Percentiles rank a stretch among this genome's conserved stretches.
These are phyloP conservation scores for Chelidonichthys spinosus DNA, from an alignment of 2,797 vertebrate species.

Conservation along the genomic window DNA sequence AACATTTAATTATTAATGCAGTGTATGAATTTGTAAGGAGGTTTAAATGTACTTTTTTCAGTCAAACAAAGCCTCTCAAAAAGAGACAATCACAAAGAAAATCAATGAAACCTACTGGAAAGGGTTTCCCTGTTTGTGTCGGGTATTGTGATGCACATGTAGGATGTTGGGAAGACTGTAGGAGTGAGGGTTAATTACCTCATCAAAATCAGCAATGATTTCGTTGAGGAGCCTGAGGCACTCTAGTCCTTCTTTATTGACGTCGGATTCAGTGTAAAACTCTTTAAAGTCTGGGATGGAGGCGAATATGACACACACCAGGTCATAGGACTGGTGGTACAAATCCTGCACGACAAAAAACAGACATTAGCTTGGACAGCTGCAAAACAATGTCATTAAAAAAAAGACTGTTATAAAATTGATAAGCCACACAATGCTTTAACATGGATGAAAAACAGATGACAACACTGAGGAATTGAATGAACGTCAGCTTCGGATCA, in stretches of 20 bases:
- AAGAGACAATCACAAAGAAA: slow-evolving; percentile 3
- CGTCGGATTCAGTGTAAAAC: slow-evolving; percentile 98
- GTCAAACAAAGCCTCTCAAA: background rate
- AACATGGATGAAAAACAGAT: slow-evolving; percentile 3
- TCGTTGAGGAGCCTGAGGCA: slow-evolving; percentile 97
- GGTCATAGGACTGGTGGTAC: slow-evolving; percentile 98
- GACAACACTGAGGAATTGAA: background rate
- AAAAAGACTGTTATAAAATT: background rate
- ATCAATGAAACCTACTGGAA: background rate
- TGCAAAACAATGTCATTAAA: background rate
- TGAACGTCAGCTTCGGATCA: background rate
- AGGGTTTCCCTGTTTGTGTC: background rate
- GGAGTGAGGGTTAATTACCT: slow-evolving; percentile 82
- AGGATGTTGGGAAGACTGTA: background rate
- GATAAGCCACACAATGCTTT: slow-evolving; percentile 7
- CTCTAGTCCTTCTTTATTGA: slow-evolving; percentile 98
- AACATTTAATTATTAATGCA: background rate
- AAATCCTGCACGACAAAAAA: slow-evolving; percentile 87
- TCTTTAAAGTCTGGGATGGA: slow-evolving; percentile 99
- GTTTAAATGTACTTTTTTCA: background rate
- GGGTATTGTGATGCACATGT: background rate
- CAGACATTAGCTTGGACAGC: slow-evolving; percentile 38
- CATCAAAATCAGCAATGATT: slow-evolving; percentile 98
- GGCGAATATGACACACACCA: slow-evolving; percentile 98
- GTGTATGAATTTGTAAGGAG: background rate